Percentiles rank a stretch among this genome's conserved stretches.
Conservation (phyloP, 1,140 invertebrate genomes). For the Goniozus legneri region DNA sequence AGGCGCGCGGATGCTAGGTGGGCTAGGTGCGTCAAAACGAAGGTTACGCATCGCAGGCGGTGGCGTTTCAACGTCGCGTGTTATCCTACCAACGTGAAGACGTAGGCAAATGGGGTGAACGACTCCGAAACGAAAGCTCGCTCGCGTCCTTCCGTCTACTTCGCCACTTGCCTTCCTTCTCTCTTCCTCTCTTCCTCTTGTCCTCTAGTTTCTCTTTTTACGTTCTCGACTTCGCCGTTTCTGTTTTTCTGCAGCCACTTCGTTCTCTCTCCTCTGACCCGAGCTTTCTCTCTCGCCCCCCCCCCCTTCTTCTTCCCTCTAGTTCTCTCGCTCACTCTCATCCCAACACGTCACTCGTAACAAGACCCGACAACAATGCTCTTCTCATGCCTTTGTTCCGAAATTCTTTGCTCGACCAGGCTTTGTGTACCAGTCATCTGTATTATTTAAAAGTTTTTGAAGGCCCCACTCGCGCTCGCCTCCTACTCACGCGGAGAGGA, state of each 20-base stretch:
- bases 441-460: slow-evolving; percentile 46
- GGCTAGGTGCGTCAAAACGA: too few species aligned
- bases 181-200: background rate
- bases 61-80: too few species aligned
- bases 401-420: slow-evolving; percentile 37
- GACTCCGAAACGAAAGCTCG: slow-evolving; percentile 24
- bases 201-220: background rate
- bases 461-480: slow-evolving; percentile 24
- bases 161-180: slow-evolving; percentile 9
- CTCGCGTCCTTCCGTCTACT: slow-evolving; percentile 14
- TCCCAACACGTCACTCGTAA: slow-evolving; percentile 29
- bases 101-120: slow-evolving; percentile 18
- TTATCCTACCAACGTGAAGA: too few species aligned
- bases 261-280: background rate
- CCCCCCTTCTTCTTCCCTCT: background rate
- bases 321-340: slow-evolving; percentile 13
- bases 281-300: background rate
- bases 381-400: slow-evolving; percentile 38
- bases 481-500: too few species aligned
- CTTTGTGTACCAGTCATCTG: slow-evolving; percentile 35
- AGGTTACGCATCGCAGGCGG: too few species aligned
- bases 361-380: slow-evolving; percentile 44
- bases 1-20: too few species aligned
- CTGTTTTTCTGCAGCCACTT: background rate
- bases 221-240: background rate